phyloP scores from a whole-genome alignment of 1,140 invertebrate species.

The Leguminivora glycinivorella region DNA sequence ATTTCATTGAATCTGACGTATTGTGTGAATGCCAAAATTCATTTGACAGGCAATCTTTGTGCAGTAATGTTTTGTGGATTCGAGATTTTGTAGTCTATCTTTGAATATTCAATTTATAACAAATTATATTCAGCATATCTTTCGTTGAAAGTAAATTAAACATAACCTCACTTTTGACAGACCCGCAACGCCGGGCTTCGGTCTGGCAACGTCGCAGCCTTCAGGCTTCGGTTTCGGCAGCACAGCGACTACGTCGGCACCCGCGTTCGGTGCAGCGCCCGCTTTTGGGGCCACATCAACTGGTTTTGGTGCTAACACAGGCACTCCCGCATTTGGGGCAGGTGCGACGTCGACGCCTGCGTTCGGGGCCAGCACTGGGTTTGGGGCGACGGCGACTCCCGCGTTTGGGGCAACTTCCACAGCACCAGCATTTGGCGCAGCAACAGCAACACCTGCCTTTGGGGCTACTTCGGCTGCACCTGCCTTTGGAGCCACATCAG shows the following conservation, averaged over 20 bases:
- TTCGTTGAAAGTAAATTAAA: conserved; percentile 10
- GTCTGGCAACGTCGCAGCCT: conserved; percentile 31
- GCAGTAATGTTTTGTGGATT: background rate
- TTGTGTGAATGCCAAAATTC: background rate
- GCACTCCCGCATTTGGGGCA: conserved; percentile 40
- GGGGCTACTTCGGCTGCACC: conserved; percentile 29
- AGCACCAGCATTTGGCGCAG: conserved; percentile 37
- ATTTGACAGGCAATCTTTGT: background rate
- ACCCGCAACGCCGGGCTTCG: conserved; percentile 64
- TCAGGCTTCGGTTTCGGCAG: conserved; percentile 43
- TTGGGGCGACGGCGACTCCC: conserved; percentile 36
- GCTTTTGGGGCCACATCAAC: conserved; percentile 36
- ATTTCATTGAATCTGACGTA: background rate
- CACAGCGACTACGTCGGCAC: conserved; percentile 52
- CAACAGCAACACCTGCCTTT: conserved; percentile 31
- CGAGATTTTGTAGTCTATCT: too few species aligned
- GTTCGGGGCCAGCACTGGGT: conserved; percentile 34
- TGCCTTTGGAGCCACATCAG: conserved; percentile 39
- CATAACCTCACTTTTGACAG: conserved; percentile 44
- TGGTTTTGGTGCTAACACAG: conserved; percentile 41
- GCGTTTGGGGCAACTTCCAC: conserved; percentile 17
- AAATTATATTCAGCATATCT: background rate
- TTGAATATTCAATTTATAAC: too few species aligned
- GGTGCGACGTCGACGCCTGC: conserved; percentile 37
- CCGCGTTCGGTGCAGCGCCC: conserved; percentile 45